phyloP scores from a whole-genome alignment of 2,113 vertebrate species.

The Ahaetulla prasina region DNA sequence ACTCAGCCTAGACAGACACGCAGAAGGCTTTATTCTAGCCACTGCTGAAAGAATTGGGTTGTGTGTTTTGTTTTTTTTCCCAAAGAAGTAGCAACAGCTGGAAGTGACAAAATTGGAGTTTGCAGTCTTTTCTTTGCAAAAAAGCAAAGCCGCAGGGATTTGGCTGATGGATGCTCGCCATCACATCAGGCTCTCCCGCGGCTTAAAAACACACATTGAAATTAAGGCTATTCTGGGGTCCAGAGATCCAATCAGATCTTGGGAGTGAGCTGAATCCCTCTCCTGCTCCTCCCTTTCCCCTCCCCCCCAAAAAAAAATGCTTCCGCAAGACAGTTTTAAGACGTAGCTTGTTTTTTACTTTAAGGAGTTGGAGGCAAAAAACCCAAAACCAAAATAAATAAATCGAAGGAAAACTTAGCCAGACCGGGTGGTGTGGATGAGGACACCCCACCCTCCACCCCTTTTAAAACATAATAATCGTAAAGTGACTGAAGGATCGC shows the following conservation, averaged over 20 bases:
- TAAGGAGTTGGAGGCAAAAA: background rate
- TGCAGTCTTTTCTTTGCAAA: background rate
- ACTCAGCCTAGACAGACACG: conserved; percentile 47
- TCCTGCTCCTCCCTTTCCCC: background rate
- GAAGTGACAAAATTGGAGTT: background rate
- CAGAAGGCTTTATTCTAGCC: conserved; percentile 51
- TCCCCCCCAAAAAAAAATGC: background rate
- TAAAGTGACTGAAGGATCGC: background rate
- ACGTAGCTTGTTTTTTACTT: background rate
- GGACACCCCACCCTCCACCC: background rate
- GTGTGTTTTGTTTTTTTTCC: conserved; percentile 1
- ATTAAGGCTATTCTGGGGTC: background rate
- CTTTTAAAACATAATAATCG: background rate
- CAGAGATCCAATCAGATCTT: background rate
- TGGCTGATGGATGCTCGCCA: background rate
- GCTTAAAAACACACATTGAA: background rate
- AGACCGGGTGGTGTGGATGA: background rate
- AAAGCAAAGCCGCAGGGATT: background rate
- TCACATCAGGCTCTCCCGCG: background rate
- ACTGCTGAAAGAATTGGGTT: conserved; percentile 22
- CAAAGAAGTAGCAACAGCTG: conserved; percentile 41
- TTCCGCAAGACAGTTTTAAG: background rate
- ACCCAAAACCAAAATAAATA: background rate
- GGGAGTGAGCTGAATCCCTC: background rate
- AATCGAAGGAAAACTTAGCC: background rate